These are phyloP conservation scores for Thereva nobilitata DNA, from an alignment of 2,888 invertebrate genomes.

Conservation along the genomic window DNA sequence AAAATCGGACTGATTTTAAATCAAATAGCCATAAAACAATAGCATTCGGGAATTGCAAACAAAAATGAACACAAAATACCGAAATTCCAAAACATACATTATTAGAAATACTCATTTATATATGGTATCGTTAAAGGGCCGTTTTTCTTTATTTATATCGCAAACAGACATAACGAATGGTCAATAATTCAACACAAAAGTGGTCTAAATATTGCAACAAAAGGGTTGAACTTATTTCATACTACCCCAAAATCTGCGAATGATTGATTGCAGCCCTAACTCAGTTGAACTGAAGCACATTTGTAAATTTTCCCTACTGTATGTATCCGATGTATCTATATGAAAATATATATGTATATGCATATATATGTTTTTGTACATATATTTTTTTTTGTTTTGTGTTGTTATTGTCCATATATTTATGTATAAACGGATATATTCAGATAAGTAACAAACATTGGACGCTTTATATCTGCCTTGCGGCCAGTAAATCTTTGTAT, in stretches of 20 bases:
- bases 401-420: constrained; percentile 5
- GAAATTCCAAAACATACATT: too few relatives aligned
- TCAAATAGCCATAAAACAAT: too few relatives aligned
- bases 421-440: background rate
- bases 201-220: background rate
- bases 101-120: too few relatives aligned
- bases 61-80: too few relatives aligned
- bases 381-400: background rate
- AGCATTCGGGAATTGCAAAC: too few relatives aligned
- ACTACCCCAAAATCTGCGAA: constrained; percentile 24
- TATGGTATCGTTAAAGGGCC: too few relatives aligned
- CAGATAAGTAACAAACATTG: too few relatives aligned
- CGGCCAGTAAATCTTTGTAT: constrained; percentile 18
- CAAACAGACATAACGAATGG: constrained; percentile 6
- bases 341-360: background rate
- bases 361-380: background rate
- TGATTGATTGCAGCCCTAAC: constrained; percentile 23
- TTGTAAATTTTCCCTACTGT: constrained; percentile 15
- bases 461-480: constrained; percentile 21
- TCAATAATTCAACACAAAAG: background rate
- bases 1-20: too few relatives aligned
- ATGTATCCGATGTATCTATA: background rate
- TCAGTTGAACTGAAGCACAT: constrained; percentile 21
- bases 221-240: constrained; percentile 19
- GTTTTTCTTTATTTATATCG: background rate